phyloP scores from a whole-genome alignment of 2,888 invertebrate species.

The Drosophila anomalata region DNA sequence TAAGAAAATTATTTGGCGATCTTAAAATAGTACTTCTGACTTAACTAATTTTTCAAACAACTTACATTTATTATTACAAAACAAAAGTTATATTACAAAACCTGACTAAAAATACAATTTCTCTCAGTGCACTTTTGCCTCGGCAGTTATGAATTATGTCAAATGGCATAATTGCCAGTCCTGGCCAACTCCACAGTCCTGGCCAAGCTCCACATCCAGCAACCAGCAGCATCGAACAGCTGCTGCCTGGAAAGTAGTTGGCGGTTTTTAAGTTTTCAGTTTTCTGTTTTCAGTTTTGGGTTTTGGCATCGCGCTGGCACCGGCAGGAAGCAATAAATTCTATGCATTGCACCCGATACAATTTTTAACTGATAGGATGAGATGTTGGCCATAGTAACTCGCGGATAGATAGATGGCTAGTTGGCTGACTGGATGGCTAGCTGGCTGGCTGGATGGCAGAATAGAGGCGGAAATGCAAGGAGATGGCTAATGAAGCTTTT shows the following conservation, averaged over 20 bases:
- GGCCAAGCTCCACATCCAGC: slow-evolving; percentile 23
- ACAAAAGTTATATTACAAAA: too few species aligned
- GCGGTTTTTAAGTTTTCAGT: slow-evolving; percentile 43
- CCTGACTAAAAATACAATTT: background rate
- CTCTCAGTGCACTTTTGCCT: slow-evolving; percentile 25
- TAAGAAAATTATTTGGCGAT: too few species aligned
- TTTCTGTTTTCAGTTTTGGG: slow-evolving; percentile 28
- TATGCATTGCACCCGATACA: slow-evolving; percentile 80
- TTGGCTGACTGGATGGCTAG: slow-evolving; percentile 26
- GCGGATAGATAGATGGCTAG: slow-evolving; percentile 32
- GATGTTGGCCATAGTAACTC: slow-evolving; percentile 10
- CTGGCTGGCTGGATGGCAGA: slow-evolving; percentile 17
- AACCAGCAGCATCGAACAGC: slow-evolving; percentile 18
- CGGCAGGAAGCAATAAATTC: slow-evolving; percentile 82
- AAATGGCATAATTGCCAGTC: slow-evolving; percentile 80
- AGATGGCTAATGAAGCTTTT: slow-evolving; percentile 57
- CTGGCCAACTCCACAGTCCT: slow-evolving; percentile 51
- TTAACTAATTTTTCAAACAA: too few species aligned
- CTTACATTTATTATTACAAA: too few species aligned
- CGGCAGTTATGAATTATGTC: slow-evolving; percentile 80
- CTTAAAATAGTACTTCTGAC: too few species aligned
- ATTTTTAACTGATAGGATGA: slow-evolving; percentile 76
- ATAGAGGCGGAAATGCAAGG: slow-evolving; percentile 65
- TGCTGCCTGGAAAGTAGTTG: slow-evolving; percentile 34
- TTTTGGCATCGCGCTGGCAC: slow-evolving; percentile 46